Evolutionary conservation across 2,888 invertebrate species (phyloP).

Genomic region (Hypsopygia costalis): DNA sequence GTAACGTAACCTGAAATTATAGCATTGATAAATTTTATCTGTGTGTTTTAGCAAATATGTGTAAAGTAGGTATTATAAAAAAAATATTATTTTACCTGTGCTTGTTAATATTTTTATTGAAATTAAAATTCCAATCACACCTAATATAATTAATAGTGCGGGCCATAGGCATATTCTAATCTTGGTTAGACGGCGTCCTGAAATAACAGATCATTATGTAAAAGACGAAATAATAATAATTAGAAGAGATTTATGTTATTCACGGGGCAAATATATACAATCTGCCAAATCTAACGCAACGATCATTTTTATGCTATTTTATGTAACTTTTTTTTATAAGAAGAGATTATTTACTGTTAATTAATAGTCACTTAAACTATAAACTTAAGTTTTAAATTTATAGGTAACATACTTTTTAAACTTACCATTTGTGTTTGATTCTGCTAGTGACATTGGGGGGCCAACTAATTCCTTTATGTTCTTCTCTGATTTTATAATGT

Average conservation of each 20-base stretch:
- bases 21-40: no score
- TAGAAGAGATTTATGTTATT: no score
- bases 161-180: constrained; percentile 32
- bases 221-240: no score
- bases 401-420: no score
- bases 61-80: neutral
- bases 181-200: constrained; percentile 25
- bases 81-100: constrained; percentile 32
- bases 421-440: constrained; percentile 47
- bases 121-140: constrained; percentile 15
- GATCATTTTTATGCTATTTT: no score
- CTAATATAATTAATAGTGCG: constrained; percentile 35
- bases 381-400: no score
- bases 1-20: constrained; percentile 33
- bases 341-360: no score
- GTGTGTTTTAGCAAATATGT: constrained; percentile 1
- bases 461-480: constrained; percentile 46
- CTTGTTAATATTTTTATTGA: constrained; percentile 20
- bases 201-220: no score
- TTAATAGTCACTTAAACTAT: no score
- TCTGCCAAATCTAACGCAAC: no score
- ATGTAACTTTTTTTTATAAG: no score
- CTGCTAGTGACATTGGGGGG: constrained; percentile 70
- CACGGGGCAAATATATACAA: neutral
- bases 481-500: constrained; percentile 33